Base-by-base conservation (phyloP, 2,113 vertebrate genomes). In the Phalacrocorax aristotelis region DNA sequence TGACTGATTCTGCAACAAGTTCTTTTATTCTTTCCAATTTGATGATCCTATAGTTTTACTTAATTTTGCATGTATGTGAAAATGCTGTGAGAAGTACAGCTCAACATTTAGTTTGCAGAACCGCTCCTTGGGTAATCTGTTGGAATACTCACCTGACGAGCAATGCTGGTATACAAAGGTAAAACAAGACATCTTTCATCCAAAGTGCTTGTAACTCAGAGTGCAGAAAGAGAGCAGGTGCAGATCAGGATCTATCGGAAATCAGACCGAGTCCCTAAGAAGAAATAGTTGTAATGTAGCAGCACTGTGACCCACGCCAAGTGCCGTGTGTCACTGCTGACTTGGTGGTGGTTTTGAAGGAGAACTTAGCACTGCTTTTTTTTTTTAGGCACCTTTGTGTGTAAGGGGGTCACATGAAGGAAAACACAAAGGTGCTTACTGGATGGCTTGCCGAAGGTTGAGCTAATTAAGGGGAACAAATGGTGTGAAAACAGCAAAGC, bases 151-250 rank as follows among this genome's bases (percentile, higher is more conserved):
- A 11, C 51, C 72, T 38, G 38, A 42, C 11, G 20, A 70, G 51
- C 46, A 29, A 6, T 55, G 32, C 46, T 65, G 42, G 7, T 27
- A 25, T 38, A 23, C 23, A 27, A 15, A 84, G 30, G 15, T 40
- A 46, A 54, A 61, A 20, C 8, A 54, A 54, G 64, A 44, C 34
- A 13, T 32, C 36, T 77, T 46, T 69, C 34, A 32, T 55, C 48
- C 25, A 7, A 51, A 65, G 25, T 13, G 11, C 54, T 36, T 49
- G 0, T 14, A 72, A 46, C 30, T 55, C 1, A 0, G 15, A 32
- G 48, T 16, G 16, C 49, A 61, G 20, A 64, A 13, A 51, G n/a
- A 29, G 44, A 51, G 34, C 46, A 20, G 20, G 40, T 44, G 36
- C 25, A 48, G 42, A 8, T 78, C 60, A 42, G 29, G 4, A 34